These are phyloP conservation scores for Acheta domesticus DNA, from an alignment of 2,888 invertebrate genomes.

Conservation along the genomic window DNA sequence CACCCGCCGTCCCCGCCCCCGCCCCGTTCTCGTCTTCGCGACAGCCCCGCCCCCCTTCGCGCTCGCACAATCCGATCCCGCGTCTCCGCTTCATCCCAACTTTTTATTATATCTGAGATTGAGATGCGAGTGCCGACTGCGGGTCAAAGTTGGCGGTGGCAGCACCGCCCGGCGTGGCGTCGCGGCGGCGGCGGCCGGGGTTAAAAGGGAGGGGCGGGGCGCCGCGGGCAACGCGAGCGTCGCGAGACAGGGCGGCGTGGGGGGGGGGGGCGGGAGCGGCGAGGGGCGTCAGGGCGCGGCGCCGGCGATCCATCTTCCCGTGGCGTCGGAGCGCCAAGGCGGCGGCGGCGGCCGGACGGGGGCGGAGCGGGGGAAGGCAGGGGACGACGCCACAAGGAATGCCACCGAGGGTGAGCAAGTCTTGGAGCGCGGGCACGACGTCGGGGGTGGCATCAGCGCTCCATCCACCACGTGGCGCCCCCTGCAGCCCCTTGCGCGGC, in stretches of 20 bases:
- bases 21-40: background rate
- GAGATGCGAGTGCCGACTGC: constrained; percentile 7
- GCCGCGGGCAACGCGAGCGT: background rate
- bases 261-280: background rate
- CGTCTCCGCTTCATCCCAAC: background rate
- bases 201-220: background rate
- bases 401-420: too few species aligned
- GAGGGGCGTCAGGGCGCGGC: background rate
- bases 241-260: background rate
- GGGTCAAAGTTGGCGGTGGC: constrained; percentile 4
- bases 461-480: too few species aligned
- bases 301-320: background rate
- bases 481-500: too few species aligned
- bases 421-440: too few species aligned
- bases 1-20: background rate
- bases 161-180: background rate
- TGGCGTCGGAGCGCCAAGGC: background rate
- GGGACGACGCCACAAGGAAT: too few species aligned
- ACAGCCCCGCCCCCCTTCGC: background rate
- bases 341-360: too few species aligned
- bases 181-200: background rate
- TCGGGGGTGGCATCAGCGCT: too few species aligned
- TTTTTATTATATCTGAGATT: constrained; percentile 18
- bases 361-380: too few species aligned
- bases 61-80: background rate